Conservation (phyloP, 2,797 vertebrate species). For the Sebastes reedi region DNA sequence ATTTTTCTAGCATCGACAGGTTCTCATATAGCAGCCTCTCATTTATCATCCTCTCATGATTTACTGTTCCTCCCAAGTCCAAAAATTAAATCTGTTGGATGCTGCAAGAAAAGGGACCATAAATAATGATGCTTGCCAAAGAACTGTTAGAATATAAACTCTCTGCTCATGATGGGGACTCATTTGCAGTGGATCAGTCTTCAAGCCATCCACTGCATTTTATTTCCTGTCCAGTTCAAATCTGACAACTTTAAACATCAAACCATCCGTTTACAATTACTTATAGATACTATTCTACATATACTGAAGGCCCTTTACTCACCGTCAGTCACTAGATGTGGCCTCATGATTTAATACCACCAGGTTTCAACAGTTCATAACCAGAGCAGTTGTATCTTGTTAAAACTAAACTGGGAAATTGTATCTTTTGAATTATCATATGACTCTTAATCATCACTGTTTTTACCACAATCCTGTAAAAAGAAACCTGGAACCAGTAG, state of each 20-base stretch:
- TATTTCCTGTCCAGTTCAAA: background rate
- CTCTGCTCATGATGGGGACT: background rate
- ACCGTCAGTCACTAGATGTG: background rate
- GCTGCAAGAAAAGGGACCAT: background rate
- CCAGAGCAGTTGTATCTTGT: background rate
- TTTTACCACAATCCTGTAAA: background rate
- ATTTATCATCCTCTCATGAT: background rate
- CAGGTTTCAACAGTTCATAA: background rate
- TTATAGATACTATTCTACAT: background rate
- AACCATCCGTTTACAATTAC: background rate
- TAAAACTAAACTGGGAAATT: background rate
- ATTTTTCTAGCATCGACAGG: background rate
- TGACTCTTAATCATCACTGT: slow-evolving; percentile 4
- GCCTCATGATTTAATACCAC: background rate
- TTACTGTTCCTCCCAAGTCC: background rate
- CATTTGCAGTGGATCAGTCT: background rate
- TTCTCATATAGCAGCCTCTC: background rate
- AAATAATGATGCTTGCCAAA: background rate
- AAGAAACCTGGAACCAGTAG: slow-evolving; percentile 25
- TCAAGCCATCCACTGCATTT: background rate
- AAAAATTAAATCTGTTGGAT: background rate
- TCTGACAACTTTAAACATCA: background rate
- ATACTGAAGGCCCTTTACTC: background rate
- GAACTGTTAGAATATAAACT: background rate
- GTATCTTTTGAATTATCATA: background rate